Conservation (phyloP, 2,888 invertebrate genomes). For the Heliconius erato region DNA sequence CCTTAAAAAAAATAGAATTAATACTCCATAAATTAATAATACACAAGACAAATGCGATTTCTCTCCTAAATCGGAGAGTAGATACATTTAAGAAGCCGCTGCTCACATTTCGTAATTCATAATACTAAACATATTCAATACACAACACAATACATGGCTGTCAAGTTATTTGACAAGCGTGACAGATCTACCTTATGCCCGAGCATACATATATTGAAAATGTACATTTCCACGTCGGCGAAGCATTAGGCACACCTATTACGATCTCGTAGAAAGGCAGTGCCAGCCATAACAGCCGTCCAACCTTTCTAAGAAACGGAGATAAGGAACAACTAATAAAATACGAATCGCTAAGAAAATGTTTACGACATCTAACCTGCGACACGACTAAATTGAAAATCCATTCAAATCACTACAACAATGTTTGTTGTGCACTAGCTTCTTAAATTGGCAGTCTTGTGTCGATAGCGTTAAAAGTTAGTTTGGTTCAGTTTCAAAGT, state of each 20-base stretch:
- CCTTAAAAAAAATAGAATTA: neutral
- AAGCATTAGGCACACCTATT: constrained; percentile 9
- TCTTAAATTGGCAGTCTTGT: constrained; percentile 34
- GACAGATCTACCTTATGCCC: constrained; percentile 13
- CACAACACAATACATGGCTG: constrained; percentile 11
- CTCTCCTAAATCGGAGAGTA: neutral
- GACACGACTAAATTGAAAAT: constrained; percentile 59
- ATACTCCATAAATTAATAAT: constrained; percentile 6
- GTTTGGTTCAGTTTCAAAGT: constrained; percentile 25
- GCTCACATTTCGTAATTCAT: constrained; percentile 22
- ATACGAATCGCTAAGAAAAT: constrained; percentile 51
- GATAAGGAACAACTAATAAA: constrained; percentile 47
- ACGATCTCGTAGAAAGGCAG: constrained; percentile 17
- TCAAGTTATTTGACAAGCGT: constrained; percentile 20
- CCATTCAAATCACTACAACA: constrained; percentile 54
- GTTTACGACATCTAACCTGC: constrained; percentile 59
- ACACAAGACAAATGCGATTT: neutral
- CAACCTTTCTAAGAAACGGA: constrained; percentile 34
- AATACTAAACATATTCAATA: constrained; percentile 8
- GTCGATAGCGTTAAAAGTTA: constrained; percentile 26
- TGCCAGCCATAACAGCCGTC: constrained; percentile 28
- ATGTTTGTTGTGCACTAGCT: constrained; percentile 20
- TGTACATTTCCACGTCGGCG: constrained; percentile 3
- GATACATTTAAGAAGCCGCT: constrained; percentile 19
- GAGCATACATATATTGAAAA: constrained; percentile 3